A percentile compares a stretch with the other conserved stretches of the same genome.
These are phyloP conservation scores for Argyresthia goedartella DNA, from an alignment of 2,888 invertebrate genomes.

Conservation along the genomic window DNA sequence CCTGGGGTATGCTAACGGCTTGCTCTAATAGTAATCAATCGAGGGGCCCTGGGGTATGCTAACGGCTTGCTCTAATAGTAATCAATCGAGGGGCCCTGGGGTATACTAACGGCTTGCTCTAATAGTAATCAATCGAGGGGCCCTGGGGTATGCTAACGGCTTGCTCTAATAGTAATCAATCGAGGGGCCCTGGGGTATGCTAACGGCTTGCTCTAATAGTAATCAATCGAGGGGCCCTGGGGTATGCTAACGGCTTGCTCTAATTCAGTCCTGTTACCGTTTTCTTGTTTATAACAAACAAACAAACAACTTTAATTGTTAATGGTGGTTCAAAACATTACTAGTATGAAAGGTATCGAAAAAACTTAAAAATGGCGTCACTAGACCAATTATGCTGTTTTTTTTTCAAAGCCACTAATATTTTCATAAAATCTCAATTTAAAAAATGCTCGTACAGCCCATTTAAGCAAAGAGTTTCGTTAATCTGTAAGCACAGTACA, in stretches of 20 bases:
- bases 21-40: slow-evolving; percentile 69
- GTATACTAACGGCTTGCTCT: neutral
- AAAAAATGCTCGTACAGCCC: too few relatives aligned
- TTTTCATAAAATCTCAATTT: too few relatives aligned
- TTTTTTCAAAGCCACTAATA: too few relatives aligned
- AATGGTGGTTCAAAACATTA: too few relatives aligned
- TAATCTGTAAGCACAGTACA: too few relatives aligned
- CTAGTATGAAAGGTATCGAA: too few relatives aligned
- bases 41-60: slow-evolving; percentile 32
- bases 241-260: neutral
- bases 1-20: slow-evolving; percentile 14
- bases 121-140: slow-evolving; percentile 65
- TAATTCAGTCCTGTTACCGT: too few relatives aligned
- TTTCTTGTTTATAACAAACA: too few relatives aligned
- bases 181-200: slow-evolving; percentile 34
- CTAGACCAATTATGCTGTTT: too few relatives aligned
- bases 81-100: slow-evolving; percentile 54
- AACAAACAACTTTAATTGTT: too few relatives aligned
- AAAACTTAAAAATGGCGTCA: too few relatives aligned
- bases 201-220: slow-evolving; percentile 41
- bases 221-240: slow-evolving; percentile 56
- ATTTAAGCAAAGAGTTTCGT: too few relatives aligned
- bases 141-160: slow-evolving; percentile 17
- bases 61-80: slow-evolving; percentile 43
- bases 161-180: slow-evolving; percentile 66